Evolutionary conservation across 1,140 invertebrate genomes (phyloP).

Genomic region (Argopecten irradians): DNA sequence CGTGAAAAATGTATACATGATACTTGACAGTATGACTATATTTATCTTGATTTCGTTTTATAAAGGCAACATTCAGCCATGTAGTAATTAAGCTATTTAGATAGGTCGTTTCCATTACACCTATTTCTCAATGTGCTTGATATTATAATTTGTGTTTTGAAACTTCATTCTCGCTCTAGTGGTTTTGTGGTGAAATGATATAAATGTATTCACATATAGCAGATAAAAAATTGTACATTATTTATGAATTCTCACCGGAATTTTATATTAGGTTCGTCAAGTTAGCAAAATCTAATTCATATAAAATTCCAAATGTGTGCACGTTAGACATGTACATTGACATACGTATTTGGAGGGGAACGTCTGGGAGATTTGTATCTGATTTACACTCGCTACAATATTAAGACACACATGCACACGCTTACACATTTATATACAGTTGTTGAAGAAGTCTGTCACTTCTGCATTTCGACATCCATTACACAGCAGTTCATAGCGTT

Average conservation of each 20-base stretch:
- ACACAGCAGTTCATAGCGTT: not conserved
- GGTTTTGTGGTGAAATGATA: not conserved
- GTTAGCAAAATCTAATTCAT: not conserved
- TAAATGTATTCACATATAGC: not conserved
- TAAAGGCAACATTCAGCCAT: no score
- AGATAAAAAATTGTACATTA: not conserved
- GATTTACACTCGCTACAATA: not conserved
- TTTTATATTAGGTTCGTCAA: not conserved
- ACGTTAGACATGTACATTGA: not conserved
- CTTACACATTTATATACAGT: not conserved
- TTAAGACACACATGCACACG: not conserved
- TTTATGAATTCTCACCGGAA: not conserved
- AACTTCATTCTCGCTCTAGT: not conserved
- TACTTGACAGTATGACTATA: no score
- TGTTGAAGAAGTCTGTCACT: not conserved
- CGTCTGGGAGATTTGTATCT: not conserved
- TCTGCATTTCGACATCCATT: not conserved
- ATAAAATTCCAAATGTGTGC: not conserved
- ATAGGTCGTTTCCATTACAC: not conserved
- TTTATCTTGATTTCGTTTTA: no score
- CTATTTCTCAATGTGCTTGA: not conserved
- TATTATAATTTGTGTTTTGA: not conserved
- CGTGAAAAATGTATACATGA: no score
- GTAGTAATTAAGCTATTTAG: not conserved
- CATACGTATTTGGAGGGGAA: not conserved